Evolutionary conservation across 2,888 invertebrate genomes (phyloP).

Genomic region (Mesorhabditis spiculigera): DNA sequence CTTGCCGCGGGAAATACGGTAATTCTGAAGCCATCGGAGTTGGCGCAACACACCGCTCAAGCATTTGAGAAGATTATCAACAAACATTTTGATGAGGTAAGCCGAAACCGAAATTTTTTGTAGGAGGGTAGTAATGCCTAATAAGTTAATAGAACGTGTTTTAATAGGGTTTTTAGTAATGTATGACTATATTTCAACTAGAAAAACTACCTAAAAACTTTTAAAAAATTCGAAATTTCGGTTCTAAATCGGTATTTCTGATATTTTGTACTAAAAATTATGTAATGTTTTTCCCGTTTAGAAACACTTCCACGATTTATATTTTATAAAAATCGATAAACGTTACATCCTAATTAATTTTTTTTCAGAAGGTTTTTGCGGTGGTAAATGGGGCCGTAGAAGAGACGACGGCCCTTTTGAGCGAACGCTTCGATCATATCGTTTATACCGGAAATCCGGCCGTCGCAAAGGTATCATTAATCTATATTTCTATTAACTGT

Average conservation of each 20-base stretch:
- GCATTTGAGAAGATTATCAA: conserved; percentile 75
- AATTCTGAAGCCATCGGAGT: conserved; percentile 85
- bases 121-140: no score
- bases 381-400: conserved; percentile 77
- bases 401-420: conserved; percentile 80
- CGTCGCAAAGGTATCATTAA: conserved; percentile 69
- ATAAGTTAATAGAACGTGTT: no score
- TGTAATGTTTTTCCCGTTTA: background rate
- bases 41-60: conserved; percentile 73
- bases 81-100: conserved; percentile 70
- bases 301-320: background rate
- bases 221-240: no score
- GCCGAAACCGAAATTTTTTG: background rate
- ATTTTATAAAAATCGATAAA: background rate
- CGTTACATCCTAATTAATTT: background rate
- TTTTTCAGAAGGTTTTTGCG: conserved; percentile 74
- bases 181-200: no score
- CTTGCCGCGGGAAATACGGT: conserved; percentile 70
- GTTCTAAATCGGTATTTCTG: no score
- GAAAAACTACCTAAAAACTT: no score
- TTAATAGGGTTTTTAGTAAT: no score
- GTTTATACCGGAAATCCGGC: conserved; percentile 80
- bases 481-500: background rate
- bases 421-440: conserved; percentile 88
- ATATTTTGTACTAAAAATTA: background rate